Percentiles rank a stretch among this genome's conserved stretches.
Conservation (phyloP, 2,797 vertebrate species). For the Moxostoma hubbsi region DNA sequence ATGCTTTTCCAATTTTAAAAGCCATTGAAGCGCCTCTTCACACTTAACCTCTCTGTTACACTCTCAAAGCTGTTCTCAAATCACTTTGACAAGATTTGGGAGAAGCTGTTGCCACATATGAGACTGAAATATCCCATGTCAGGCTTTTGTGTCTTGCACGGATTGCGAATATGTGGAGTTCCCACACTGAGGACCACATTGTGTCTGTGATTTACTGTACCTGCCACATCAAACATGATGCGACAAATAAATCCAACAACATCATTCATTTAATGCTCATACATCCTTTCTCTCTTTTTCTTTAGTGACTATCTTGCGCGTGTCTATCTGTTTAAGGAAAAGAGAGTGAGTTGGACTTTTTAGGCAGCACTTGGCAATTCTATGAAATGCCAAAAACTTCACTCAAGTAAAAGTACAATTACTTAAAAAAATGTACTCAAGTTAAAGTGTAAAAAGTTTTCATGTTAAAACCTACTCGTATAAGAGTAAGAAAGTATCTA, state of each 20-base stretch:
- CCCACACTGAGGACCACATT: conserved; percentile 22
- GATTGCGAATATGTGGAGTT: conserved; percentile 25
- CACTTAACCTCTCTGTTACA: conserved; percentile 17
- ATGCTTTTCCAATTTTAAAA: conserved; percentile 36
- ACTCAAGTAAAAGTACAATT: too few relatives aligned
- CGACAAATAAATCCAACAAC: conserved; percentile 26
- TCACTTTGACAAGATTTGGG: conserved; percentile 41
- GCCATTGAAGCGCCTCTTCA: conserved; percentile 21
- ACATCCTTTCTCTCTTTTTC: background rate
- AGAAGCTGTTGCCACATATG: conserved; percentile 37
- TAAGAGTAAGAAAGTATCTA: too few relatives aligned
- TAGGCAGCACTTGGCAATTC: conserved; percentile 32
- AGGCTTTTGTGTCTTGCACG: conserved; percentile 41
- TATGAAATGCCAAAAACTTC: background rate
- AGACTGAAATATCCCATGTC: conserved; percentile 33
- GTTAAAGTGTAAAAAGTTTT: too few relatives aligned
- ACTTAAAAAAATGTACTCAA: too few relatives aligned
- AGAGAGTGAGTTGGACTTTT: conserved; percentile 21
- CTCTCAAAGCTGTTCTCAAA: conserved; percentile 2
- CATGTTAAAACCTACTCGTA: fast-evolving
- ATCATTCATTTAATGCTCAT: conserved; percentile 29
- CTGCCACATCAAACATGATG: conserved; percentile 33
- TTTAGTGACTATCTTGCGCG: conserved; percentile 11
- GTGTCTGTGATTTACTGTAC: conserved; percentile 31
- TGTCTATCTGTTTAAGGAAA: conserved; percentile 36